Base-by-base conservation (phyloP, 1,140 invertebrate species). In the Gryllus bimaculatus region DNA sequence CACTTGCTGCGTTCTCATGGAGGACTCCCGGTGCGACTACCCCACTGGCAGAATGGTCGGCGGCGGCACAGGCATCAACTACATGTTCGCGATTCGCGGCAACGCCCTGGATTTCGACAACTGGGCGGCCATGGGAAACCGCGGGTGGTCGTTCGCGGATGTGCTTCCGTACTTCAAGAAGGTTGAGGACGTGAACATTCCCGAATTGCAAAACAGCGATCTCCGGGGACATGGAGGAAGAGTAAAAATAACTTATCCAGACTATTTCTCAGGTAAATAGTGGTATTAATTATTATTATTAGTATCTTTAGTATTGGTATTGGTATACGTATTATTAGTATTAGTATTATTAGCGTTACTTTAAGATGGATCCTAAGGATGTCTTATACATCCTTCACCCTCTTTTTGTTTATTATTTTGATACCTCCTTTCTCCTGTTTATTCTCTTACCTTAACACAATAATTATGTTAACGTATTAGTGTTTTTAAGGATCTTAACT, bases 31-130 rank as follows among this genome's bases (percentile, higher is more conserved):
- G 47, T 96, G 94, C 83, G 95, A 95, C 82, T 96, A 95, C 94
- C 94, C 96, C 0, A 85, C 94, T 47, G 95, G 94, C 18, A 92
- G 92, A 84, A 92, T 93, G 0, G 85, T 93, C 8, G 94, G 94
- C 1, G 94, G 94, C 3, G 93, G 90, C 3, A 93, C 91, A 6
- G 95, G 97, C 0, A 88, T 99, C 0, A 99, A 99, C 85, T 98
- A 98, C 83, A 99, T 99, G 98, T 88, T 98, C 0, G 99, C 99
- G 83, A 88, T 99, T 0, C 88, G 98, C 48, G 98, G 97, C 0
- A 98, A 98, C 84, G 92, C 92, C 81, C 91, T 90, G 80, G 98
- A 99, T 84, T 99, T 98, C 84, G 95, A 99, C 83, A 88, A 89
- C 8, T 99, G 98, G 98, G 95, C 96, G 83, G 86, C 89, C 0